These are phyloP conservation scores for Bombus turneri DNA, from an alignment of 1,140 invertebrate species.

Conservation along the genomic window DNA sequence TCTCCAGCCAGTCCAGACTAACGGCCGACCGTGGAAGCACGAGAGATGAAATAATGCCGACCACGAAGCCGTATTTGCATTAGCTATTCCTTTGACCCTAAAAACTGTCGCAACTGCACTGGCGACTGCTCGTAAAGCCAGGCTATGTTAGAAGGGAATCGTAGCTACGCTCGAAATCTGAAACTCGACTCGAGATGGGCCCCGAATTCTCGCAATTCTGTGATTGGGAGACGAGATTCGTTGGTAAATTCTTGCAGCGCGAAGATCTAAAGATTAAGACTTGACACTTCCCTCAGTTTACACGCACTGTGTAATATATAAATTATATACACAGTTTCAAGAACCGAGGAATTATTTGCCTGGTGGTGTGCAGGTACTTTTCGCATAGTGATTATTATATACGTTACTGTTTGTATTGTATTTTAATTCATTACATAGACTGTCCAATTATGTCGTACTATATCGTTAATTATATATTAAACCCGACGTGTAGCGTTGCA, in stretches of 20 bases:
- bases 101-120: slow-evolving; percentile 63
- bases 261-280: background rate
- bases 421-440: background rate
- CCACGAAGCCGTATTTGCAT: slow-evolving; percentile 62
- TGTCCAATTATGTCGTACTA: background rate
- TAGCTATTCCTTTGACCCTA: slow-evolving; percentile 68
- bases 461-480: background rate
- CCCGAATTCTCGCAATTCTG: background rate
- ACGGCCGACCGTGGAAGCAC: slow-evolving; percentile 35
- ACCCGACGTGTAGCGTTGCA: background rate
- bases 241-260: fast-evolving
- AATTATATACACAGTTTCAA: background rate
- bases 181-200: slow-evolving; percentile 28
- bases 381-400: background rate
- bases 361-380: background rate
- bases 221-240: background rate
- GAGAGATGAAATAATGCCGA: slow-evolving; percentile 59
- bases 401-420: background rate
- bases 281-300: background rate
- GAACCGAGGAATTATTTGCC: background rate
- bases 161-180: slow-evolving; percentile 50
- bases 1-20: slow-evolving; percentile 59
- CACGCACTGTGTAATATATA: background rate
- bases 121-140: slow-evolving; percentile 61
- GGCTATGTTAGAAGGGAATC: slow-evolving; percentile 31